Base-by-base conservation (phyloP, 2,888 invertebrate species). In the Nemoura dubitans region DNA sequence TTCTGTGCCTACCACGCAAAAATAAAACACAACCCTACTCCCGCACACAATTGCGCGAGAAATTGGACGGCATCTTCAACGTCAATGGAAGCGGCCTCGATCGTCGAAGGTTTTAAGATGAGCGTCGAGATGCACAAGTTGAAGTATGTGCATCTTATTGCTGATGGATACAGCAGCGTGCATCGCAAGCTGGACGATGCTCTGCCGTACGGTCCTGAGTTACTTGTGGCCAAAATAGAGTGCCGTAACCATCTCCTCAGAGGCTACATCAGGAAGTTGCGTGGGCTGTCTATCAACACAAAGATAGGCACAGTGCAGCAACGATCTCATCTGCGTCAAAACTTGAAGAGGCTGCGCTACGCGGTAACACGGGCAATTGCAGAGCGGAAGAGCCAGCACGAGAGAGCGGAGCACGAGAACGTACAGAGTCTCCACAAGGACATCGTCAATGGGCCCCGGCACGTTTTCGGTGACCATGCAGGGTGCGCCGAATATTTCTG, bases 81-180 rank as follows among this genome's bases (percentile, higher is more conserved):
- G 3, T 27, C 29, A 14, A 82, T 82, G 82, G 82, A 82, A 30
- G 82, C 82, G 2, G 82, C 86, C 80, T 42, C 83, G 16, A 86
- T 87, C 27, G 83, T 87, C n/a, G 87, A 87, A 43, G 87, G 87
- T 21, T 87, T 87, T 80, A 86, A 87, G 77, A 26, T 25, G 27
- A 87, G 87, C 86, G 29, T 86, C 21, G 59, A 76, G 21, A 87
- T 87, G 83, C 87, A 87, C 86, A 27, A 76, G 10, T 36, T 87
- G 16, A n/a, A 86, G 83, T 87, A 86, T 26, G 83, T 42, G 10
- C 77, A 59, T n/a, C 86, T 87, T 14, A 87, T 87, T 6, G 78
- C 80, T n/a, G 83, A 86, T 29, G 83, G 83, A 7, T 43, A 83
- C 43, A 86, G 83, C 84, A 86, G 86, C 76, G 86, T 86, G 14